phyloP scores from a whole-genome alignment of 2,888 invertebrate genomes.

The Boloria euphrosyne region DNA sequence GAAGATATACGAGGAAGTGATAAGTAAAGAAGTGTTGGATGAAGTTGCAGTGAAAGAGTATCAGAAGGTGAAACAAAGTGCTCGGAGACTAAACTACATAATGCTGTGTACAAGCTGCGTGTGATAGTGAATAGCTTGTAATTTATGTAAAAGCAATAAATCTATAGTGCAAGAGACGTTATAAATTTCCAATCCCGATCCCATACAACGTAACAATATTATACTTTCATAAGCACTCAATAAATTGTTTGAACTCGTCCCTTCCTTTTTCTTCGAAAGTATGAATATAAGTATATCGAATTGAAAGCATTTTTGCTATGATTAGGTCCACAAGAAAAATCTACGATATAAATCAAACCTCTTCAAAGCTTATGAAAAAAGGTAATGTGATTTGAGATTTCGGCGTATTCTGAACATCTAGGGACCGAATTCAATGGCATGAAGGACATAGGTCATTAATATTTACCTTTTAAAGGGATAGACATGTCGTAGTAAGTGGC shows the following conservation, averaged over 20 bases:
- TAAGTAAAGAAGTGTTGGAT: no score
- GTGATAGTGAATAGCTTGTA: no score
- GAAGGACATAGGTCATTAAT: constrained; percentile 32
- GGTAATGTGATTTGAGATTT: constrained; percentile 30
- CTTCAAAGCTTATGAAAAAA: constrained; percentile 28
- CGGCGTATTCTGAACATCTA: constrained; percentile 23
- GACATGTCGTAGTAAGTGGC: constrained; percentile 22
- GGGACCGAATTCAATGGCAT: constrained; percentile 21
- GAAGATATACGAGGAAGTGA: no score
- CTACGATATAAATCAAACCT: constrained; percentile 27
- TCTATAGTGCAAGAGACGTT: no score
- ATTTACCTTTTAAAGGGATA: constrained; percentile 28
- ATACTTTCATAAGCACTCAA: constrained; percentile 11
- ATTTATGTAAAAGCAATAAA: no score
- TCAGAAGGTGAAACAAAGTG: no score
- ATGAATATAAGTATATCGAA: constrained; percentile 23
- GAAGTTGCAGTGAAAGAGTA: no score
- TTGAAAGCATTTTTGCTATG: constrained; percentile 28
- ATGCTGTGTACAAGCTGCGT: no score
- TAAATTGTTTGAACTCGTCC: constrained; percentile 21
- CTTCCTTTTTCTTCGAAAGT: constrained; percentile 12
- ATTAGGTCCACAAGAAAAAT: constrained; percentile 28
- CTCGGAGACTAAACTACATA: no score
- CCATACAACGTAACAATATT: no score
- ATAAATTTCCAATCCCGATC: no score